These are phyloP conservation scores for Drosophila flavopinicola DNA, from an alignment of 2,888 invertebrate species.

Conservation along the genomic window DNA sequence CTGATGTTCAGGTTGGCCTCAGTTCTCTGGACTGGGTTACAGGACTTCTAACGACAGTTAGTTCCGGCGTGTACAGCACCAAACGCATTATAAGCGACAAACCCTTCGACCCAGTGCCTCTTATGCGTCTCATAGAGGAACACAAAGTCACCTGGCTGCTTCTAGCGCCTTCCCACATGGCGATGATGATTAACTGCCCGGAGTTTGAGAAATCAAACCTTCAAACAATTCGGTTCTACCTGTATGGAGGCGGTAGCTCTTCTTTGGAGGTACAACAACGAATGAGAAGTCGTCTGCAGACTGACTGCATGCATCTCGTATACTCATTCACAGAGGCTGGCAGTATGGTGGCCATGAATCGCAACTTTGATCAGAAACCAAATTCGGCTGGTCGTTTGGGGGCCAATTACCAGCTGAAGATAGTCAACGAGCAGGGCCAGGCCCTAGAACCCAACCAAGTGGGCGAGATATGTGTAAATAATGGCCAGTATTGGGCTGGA, in stretches of 20 bases:
- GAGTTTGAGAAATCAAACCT: constrained; percentile 58
- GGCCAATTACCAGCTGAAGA: constrained; percentile 65
- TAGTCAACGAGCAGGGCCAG: constrained; percentile 66
- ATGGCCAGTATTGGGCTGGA: constrained; percentile 72
- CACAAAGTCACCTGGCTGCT: constrained; percentile 65
- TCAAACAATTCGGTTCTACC: constrained; percentile 51
- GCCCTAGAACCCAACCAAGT: constrained; percentile 62
- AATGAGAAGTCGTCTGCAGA: constrained; percentile 58
- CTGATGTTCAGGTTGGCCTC: constrained; percentile 67
- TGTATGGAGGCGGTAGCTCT: constrained; percentile 68
- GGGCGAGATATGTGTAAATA: constrained; percentile 75
- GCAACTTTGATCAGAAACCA: constrained; percentile 58
- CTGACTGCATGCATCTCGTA: constrained; percentile 56
- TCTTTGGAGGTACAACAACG: constrained; percentile 53
- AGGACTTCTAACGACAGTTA: constrained; percentile 63
- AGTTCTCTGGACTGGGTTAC: constrained; percentile 73
- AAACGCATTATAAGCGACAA: constrained; percentile 72
- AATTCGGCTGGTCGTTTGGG: constrained; percentile 72
- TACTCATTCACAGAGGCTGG: constrained; percentile 79
- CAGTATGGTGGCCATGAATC: constrained; percentile 48
- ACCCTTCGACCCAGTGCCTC: constrained; percentile 57
- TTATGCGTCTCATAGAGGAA: constrained; percentile 63
- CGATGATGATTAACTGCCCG: constrained; percentile 51
- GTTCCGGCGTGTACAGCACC: constrained; percentile 62
- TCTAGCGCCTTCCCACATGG: constrained; percentile 67